Evolutionary conservation across 64 coral and sea anemone genomes (phyloP), one percentile per base, ranked within the genome.

Genomic region (Montipora sp.): DNA sequence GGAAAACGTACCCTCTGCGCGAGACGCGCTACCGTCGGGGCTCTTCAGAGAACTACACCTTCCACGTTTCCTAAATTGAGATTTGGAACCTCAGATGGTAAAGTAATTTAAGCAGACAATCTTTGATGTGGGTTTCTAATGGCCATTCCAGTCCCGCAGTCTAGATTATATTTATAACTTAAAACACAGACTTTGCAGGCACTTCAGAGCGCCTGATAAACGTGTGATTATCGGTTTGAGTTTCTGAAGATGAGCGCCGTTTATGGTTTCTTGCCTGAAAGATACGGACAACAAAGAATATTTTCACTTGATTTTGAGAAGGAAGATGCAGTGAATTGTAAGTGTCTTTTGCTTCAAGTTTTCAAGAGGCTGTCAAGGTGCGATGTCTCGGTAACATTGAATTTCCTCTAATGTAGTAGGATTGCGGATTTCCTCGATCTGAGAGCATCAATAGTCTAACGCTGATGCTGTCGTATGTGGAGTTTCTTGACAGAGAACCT

Each of bases 111-210:
- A 22, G 50, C 63, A n/a, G 45, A 49, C 70, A 48, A 85, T 85
- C 63, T 85, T 18, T 71, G n/a, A 65, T 71, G 82, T 71, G 82
- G 80, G 61, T 85, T 85, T 72, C 71, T 85, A 85, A 85, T 85
- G 82, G 63, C 47, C 82, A 71, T 85, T 85, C 82, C 82, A 85
- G 82, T 48, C 65, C 12, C 21, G 7, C 53, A 57, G 53, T 57
- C 53, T 57, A 43, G 43, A 23, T 85, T 82, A 21, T 85, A 63
- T 85, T 85, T 85, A 71, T 85, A 85, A 71, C 65, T 72, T 63
- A 72, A 85, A 85, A 85, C 65, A 85, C 63, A 85, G 82, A 85
- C 82, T 72, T 18, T 85, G 45, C 47, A 24, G 46, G 61, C 15
- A 71, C 66, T 23, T 36, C 47, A 50, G 60, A 69, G 45, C 65